A percentile compares a stretch with the other conserved stretches of the same genome.
These are phyloP conservation scores for Larimichthys crocea DNA, from an alignment of 2,113 vertebrate genomes.

Conservation along the genomic window DNA sequence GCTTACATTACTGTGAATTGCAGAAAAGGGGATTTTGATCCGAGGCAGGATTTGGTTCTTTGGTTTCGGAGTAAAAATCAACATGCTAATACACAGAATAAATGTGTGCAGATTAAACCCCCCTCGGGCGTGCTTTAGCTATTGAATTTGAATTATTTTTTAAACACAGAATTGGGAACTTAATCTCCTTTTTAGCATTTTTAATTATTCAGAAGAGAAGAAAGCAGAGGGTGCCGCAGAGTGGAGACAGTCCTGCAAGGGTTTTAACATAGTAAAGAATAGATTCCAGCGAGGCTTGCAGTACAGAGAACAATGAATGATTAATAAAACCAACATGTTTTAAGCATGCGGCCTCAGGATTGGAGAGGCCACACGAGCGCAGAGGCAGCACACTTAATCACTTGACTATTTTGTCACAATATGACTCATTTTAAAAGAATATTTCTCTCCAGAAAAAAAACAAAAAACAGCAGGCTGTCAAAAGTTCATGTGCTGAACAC, in stretches of 20 bases:
- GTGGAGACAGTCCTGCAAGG: slow-evolving; percentile 6
- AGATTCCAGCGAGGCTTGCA: slow-evolving; percentile 26
- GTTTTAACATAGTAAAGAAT: slow-evolving; percentile 39
- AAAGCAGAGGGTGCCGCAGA: slow-evolving; percentile 6
- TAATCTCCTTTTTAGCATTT: slow-evolving; percentile 20
- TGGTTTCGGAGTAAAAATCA: slow-evolving; percentile 1
- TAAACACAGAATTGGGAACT: slow-evolving; percentile 30
- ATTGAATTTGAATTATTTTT: slow-evolving; percentile 41
- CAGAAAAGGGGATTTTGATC: neutral
- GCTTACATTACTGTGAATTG: neutral
- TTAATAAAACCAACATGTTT: slow-evolving; percentile 50
- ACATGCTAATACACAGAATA: neutral
- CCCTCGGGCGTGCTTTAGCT: slow-evolving; percentile 2
- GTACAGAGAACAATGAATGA: slow-evolving; percentile 41
- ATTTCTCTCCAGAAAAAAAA: neutral
- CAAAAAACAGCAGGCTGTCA: neutral
- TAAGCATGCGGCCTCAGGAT: slow-evolving; percentile 13
- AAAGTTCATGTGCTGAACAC: neutral
- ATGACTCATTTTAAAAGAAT: slow-evolving; percentile 7
- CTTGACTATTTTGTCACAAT: neutral
- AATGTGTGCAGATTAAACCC: slow-evolving; percentile 17
- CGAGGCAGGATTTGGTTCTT: neutral
- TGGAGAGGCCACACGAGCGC: neutral
- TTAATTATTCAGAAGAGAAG: slow-evolving; percentile 30
- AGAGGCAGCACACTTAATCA: neutral